These are phyloP conservation scores for Cirrhinus molitorella DNA, from an alignment of 2,797 vertebrate species.

Conservation along the genomic window DNA sequence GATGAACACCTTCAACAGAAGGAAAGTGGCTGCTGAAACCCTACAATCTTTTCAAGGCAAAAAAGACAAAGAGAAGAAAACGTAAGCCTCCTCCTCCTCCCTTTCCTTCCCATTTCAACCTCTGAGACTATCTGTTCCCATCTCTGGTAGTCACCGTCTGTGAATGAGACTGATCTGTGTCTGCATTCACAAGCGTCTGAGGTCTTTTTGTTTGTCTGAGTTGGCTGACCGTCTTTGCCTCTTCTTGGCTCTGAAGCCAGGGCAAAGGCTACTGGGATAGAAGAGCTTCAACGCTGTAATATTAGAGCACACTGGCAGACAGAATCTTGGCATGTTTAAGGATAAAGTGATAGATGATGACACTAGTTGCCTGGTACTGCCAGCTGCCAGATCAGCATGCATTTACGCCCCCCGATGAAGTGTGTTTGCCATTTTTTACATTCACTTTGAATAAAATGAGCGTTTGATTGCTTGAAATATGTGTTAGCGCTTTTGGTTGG, in stretches of 20 bases:
- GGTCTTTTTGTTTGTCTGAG: conserved; percentile 61
- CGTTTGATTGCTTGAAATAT: neutral
- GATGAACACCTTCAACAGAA: conserved; percentile 90
- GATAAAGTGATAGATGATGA: conserved; percentile 58
- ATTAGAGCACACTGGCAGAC: conserved; percentile 64
- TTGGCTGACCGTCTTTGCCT: conserved; percentile 59
- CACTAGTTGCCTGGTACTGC: conserved; percentile 15
- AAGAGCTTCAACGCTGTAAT: conserved; percentile 74
- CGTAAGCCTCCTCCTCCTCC: conserved; percentile 30
- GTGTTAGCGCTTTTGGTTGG: neutral
- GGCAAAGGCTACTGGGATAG: conserved; percentile 36
- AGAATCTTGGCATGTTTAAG: conserved; percentile 68
- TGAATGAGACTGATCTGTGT: conserved; percentile 15
- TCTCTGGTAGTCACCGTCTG: conserved; percentile 39
- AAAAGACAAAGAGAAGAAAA: conserved; percentile 90
- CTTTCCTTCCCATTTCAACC: neutral
- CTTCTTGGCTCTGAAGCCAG: conserved; percentile 76
- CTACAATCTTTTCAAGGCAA: conserved; percentile 93
- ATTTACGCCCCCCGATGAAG: neutral
- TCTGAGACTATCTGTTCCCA: conserved; percentile 48
- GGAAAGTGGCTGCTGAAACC: conserved; percentile 91
- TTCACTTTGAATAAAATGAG: neutral
- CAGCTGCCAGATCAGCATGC: conserved; percentile 16
- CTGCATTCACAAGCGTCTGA: conserved; percentile 13
- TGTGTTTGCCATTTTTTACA: neutral